Evolutionary conservation across 2,113 vertebrate genomes (phyloP), one percentile per base, ranked within the genome.

Genomic region (Phylloscopus trochiloides): DNA sequence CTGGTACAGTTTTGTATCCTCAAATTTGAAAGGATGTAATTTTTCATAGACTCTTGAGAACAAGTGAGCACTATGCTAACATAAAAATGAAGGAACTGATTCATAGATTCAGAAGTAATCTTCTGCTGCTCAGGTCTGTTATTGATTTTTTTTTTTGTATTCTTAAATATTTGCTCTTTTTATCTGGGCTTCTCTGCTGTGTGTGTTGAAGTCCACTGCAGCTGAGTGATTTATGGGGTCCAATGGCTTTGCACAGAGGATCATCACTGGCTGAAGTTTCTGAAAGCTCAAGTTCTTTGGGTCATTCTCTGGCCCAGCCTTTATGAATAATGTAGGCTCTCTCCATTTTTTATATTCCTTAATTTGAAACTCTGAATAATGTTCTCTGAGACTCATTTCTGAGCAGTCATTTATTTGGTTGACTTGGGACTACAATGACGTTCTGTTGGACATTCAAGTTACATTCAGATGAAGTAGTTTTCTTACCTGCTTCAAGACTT

Each of bases 161-260:
- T 86, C 52, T 78, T 72, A 81, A 78, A 45, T 66, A 87, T 91
- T 92, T 96, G 57, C n/a, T 81, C 17, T 34, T 74, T 95, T 89
- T 61, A 54, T 57, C 19, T 88, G 43, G 12, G 10, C 24, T 85
- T 95, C 24, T 90, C 36, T 85, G n/a, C 57, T 25, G 18, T 55
- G 43, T 9, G 5, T 84, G 32, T 80, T 77, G 70, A 89, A 84
- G 21, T 63, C 26, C 68, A 48, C 38, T 75, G 34, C 62, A 51
- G 13, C 38, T 63, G 52, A 80, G 29, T 59, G 65, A 94, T 77
- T 84, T 51, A 58, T 67, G 52, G 34, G 9, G 14, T 87, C 34
- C 80, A 77, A 14, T 57, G 73, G 29, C 47, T 86, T 80, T 76
- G 78, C 22, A 42, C 8, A 58, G 24, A 76, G 3, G 4, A 86